Percentiles rank a stretch among this genome's conserved stretches.
These are phyloP conservation scores for Colaptes auratus DNA, from an alignment of 2,113 vertebrate genomes.

Conservation along the genomic window DNA sequence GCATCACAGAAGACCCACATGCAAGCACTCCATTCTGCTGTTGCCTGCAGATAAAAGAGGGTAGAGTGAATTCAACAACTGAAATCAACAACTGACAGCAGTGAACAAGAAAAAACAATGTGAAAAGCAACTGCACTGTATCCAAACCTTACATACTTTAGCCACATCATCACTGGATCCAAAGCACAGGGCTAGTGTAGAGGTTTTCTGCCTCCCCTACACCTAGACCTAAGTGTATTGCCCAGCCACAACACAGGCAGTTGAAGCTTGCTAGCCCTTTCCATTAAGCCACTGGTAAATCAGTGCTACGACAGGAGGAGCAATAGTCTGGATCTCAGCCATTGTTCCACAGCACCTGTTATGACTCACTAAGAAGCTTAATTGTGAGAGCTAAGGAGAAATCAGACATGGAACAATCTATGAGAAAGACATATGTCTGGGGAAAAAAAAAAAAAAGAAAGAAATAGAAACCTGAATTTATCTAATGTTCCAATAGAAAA, in stretches of 20 bases:
- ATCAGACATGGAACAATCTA: not conserved
- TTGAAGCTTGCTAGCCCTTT: not conserved
- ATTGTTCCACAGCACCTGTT: not conserved
- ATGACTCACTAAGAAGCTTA: not conserved
- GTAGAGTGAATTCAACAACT: not conserved
- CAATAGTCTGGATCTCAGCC: not conserved
- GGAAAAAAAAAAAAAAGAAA: not conserved
- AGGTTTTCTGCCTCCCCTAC: not conserved
- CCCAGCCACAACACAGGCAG: not conserved
- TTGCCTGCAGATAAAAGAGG: not conserved
- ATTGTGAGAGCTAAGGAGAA: not conserved
- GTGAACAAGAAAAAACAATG: not conserved
- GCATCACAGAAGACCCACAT: not conserved
- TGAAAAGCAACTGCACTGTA: not conserved
- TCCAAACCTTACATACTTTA: not conserved
- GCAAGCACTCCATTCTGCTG: not conserved
- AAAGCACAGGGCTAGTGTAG: not conserved
- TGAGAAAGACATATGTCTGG: not conserved
- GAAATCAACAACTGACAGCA: not conserved
- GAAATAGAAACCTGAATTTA: not conserved
- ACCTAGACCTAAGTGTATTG: not conserved
- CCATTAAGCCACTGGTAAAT: not conserved
- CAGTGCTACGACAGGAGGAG: not conserved
- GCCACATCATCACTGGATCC: not conserved
- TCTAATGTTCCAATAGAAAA: not conserved